Base-by-base conservation (phyloP, 2,113 vertebrate species). In the Oxyruncus cristatus region DNA sequence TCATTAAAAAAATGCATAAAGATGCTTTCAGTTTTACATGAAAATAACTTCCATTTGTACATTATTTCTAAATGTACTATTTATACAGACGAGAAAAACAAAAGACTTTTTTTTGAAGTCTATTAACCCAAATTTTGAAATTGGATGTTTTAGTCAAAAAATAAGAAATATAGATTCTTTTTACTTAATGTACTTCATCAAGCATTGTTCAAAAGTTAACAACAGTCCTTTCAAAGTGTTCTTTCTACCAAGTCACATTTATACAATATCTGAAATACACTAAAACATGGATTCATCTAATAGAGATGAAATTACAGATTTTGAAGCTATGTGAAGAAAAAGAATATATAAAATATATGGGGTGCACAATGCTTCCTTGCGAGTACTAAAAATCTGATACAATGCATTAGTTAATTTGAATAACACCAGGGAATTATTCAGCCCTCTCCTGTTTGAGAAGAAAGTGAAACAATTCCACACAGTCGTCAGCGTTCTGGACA, bases 391-490 rank as follows among this genome's bases (percentile, higher is more conserved):
- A 2, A 65, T 41, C 66, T 76, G 27, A 65, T 27, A 65, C 14
- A 59, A 21, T 5, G 19, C 9, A 20, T 30, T 35, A 82, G 22
- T 44, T 61, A 50, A 74, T 83, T 24, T 73, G 50, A 82, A 4
- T 21, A 91, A 62, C 53, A 70, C 4, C n/a, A 83, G 1, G 0
- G 71, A 79, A 85, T 49, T 67, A 62, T 70, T 73, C 67, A 71
- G 23, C 72, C 85, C 58, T 58, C 91, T 92, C 75, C 35, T 24
- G n/a, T 83, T 77, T 70, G 72, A 67, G 5, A 24, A 80, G 75
- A 80, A 94, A 92, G 41, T 4, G 46, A 77, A 95, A 90, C 27
- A 88, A 90, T 83, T 96, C 37, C 26, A 46, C 68, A 42, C 18
- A 83, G 75, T 55, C 39, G n/a, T 80, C 85, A 73, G 75, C 63